Base-by-base conservation (phyloP, 2,888 invertebrate species). In the Prenolepis imparis region DNA sequence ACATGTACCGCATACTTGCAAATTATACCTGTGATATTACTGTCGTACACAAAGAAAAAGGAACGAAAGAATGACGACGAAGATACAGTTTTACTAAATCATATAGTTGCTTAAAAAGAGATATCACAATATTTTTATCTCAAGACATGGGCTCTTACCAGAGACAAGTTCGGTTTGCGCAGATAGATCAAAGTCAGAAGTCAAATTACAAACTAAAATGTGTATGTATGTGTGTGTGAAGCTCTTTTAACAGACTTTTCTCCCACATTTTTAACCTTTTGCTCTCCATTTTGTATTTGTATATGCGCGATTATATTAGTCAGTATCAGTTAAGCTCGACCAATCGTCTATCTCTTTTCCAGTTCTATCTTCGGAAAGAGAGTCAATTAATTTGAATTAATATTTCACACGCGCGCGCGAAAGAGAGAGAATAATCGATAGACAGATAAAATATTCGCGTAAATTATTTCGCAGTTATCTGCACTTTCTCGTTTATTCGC, bases 21-120 rank as follows among this genome's bases (percentile, higher is more conserved):
- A 77, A 77, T 78, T 57, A 67, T 57, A 28, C 28, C 11, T n/a
- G n/a, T n/a, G 28, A 67, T n/a, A 21, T 15, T 52, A 21, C 4
- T 18, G 28, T n/a, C 18, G 15, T 6, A 28, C 6, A 12, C n/a
- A 21, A 32, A 32, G 8, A 15, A 24, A 59, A 18, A 18, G 8
- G 15, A 28, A 18, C 32, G 5, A 21, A 39, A 24, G 21, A 28
- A 28, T n/a, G 3, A 68, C 18, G 28, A 67, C 21, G 39, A 24
- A 21, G 9, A 41, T 1, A 15, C 21, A 41, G 32, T 11, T 68
- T 32, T 78, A 21, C 44, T 32, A 64, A 21, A 11, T 15, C 39
- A 8, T 32, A 18, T 32, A 18, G 12, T 21, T 28, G 12, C 8
- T n/a, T 66, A n/a, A n/a, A 28, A 75, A 48, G 28, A 52, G n/a